A percentile compares a stretch with the other conserved stretches of the same genome.
Conservation (phyloP, 2,113 vertebrate genomes). For the Dicerorhinus sumatrensis region DNA sequence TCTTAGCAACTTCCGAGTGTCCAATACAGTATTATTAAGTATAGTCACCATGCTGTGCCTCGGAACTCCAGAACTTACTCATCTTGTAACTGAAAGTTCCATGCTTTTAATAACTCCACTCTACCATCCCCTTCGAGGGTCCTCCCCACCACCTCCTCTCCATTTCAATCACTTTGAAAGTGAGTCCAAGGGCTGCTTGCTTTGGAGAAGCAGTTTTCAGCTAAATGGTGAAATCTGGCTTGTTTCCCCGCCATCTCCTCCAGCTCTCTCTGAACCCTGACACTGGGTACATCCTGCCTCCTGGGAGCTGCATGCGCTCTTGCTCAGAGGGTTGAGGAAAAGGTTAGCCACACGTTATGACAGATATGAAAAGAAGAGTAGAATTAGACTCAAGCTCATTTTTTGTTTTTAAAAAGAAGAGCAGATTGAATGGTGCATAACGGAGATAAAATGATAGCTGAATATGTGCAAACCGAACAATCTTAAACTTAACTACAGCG, state of each 20-base stretch:
- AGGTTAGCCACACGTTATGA: neutral
- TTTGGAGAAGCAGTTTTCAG: neutral
- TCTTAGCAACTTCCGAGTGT: neutral
- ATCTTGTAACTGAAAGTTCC: neutral
- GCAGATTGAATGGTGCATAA: neutral
- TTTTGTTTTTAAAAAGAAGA: neutral
- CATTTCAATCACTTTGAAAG: neutral
- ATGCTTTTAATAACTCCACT: neutral
- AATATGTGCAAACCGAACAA: neutral
- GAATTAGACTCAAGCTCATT: neutral
- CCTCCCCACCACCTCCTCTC: neutral
- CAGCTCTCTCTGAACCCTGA: neutral
- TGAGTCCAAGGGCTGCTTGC: too few species aligned
- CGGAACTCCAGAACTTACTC: neutral
- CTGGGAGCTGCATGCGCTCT: neutral
- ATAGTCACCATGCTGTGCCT: neutral
- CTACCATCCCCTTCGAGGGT: accelerated
- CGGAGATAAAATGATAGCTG: neutral
- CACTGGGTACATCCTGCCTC: accelerated
- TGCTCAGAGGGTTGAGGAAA: neutral
- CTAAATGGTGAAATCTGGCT: neutral
- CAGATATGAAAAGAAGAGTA: neutral
- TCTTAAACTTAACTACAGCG: neutral
- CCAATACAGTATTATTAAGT: too few species aligned
- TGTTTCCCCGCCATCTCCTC: neutral